Conservation (phyloP, 2,888 invertebrate species). For the Sturmia bella region DNA sequence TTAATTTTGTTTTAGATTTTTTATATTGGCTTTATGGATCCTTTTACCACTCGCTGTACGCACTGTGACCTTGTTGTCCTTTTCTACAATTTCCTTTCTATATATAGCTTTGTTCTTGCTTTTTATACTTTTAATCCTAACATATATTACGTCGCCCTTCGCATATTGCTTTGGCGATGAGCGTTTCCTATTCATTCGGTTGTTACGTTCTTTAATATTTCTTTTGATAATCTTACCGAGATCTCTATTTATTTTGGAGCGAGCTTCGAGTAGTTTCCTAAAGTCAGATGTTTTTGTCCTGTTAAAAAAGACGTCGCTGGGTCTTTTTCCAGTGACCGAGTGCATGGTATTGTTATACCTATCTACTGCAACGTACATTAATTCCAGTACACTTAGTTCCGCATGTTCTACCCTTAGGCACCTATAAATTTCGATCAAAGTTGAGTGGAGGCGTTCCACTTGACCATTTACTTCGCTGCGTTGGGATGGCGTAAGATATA, state of each 20-base stretch:
- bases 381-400: slow-evolving; percentile 34
- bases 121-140: slow-evolving; percentile 3
- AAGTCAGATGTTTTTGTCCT: not conserved
- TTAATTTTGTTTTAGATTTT: slow-evolving; percentile 16
- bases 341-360: slow-evolving; percentile 69
- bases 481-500: slow-evolving; percentile 61
- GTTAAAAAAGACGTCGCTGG: not conserved
- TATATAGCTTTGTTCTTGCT: slow-evolving; percentile 24
- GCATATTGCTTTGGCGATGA: slow-evolving; percentile 8
- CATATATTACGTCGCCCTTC: slow-evolving; percentile 8
- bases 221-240: not conserved
- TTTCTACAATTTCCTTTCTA: slow-evolving; percentile 42
- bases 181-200: not conserved
- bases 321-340: slow-evolving; percentile 61
- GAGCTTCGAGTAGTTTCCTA: not conserved
- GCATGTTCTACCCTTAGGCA: slow-evolving; percentile 60
- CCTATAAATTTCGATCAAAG: slow-evolving; percentile 64
- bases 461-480: slow-evolving; percentile 69
- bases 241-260: not conserved
- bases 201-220: slow-evolving; percentile 20
- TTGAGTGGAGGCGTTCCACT: slow-evolving; percentile 66
- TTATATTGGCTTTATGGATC: slow-evolving; percentile 36
- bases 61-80: slow-evolving; percentile 45
- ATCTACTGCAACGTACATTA: slow-evolving; percentile 59
- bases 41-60: slow-evolving; percentile 22